Conservation (phyloP, 2,888 invertebrate genomes). For the Loripinus fragilis region DNA sequence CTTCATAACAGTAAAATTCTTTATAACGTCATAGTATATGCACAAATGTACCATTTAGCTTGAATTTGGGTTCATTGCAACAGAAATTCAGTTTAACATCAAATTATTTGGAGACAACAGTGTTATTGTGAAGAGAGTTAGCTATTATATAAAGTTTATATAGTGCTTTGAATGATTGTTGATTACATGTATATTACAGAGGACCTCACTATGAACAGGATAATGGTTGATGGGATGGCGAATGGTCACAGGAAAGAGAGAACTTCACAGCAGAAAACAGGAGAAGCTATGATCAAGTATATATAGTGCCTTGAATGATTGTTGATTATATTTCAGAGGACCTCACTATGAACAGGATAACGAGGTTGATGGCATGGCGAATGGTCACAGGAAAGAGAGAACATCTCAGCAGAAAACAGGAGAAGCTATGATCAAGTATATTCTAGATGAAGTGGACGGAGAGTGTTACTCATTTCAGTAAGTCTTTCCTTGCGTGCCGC, state of each 20-base stretch:
- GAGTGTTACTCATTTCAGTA: conserved; percentile 83
- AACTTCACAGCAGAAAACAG: conserved; percentile 79
- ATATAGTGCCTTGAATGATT: too few species aligned
- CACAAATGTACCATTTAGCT: too few species aligned
- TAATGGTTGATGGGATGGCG: conserved; percentile 62
- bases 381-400: conserved; percentile 75
- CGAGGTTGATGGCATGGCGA: conserved; percentile 61
- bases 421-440: conserved; percentile 77
- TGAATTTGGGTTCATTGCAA: too few species aligned
- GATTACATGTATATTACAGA: too few species aligned
- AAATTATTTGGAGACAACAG: too few species aligned
- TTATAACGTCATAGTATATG: too few species aligned
- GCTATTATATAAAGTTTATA: too few species aligned
- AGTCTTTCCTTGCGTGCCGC: not conserved
- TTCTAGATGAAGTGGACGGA: conserved; percentile 81
- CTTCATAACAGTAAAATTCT: too few species aligned
- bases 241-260: conserved; percentile 76
- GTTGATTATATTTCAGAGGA: conserved; percentile 77
- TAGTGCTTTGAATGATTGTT: too few species aligned
- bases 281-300: conserved; percentile 77
- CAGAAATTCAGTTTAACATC: too few species aligned
- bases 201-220: conserved; percentile 79
- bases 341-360: conserved; percentile 77
- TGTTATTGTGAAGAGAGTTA: too few species aligned
- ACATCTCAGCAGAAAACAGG: conserved; percentile 80